phyloP scores from a whole-genome alignment of 2,797 vertebrate genomes.

The Botia kubotai region DNA sequence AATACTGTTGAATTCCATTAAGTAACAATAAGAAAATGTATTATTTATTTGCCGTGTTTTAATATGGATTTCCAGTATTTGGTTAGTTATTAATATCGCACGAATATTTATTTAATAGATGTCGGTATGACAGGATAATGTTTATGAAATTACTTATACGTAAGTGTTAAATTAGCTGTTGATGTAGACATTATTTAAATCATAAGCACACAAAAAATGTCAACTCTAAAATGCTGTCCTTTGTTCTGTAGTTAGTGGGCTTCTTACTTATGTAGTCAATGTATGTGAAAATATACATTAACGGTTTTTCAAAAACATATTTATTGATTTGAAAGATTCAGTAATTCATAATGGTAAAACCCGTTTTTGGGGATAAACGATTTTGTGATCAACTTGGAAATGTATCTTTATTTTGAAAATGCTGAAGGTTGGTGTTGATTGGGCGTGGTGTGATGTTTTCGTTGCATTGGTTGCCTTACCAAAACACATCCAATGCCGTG shows the following conservation, averaged over 20 bases:
- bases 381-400: not conserved
- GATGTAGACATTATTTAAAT: not conserved
- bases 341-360: not conserved
- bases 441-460: conserved; percentile 18
- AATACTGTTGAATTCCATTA: not conserved
- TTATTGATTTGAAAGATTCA: not conserved
- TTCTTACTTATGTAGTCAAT: no score
- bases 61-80: no score
- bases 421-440: not conserved
- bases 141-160: not conserved
- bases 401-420: conserved; percentile 34
- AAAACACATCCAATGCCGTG: conserved; percentile 13
- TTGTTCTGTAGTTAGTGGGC: no score
- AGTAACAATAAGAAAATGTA: not conserved
- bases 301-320: no score
- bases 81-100: not conserved
- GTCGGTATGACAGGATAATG: not conserved
- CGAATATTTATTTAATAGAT: not conserved
- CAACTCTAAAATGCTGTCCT: no score
- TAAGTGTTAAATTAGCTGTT: not conserved
- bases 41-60: no score
- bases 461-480: conserved; percentile 9
- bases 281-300: no score
- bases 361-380: not conserved
- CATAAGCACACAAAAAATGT: no score